These are phyloP conservation scores for Calliphora vicina DNA, from an alignment of 1,140 invertebrate genomes.

Conservation along the genomic window DNA sequence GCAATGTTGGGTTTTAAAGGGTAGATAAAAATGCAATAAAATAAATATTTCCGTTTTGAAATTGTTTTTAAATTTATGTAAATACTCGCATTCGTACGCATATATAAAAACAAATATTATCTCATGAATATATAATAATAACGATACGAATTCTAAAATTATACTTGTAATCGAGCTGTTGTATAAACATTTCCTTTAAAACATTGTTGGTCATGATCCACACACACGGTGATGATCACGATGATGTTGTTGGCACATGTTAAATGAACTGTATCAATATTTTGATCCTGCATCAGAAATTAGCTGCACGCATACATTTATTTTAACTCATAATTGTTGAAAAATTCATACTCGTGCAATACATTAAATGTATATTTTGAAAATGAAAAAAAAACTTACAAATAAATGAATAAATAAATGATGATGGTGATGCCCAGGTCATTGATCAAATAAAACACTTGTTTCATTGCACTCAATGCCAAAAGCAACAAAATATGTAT, in stretches of 20 bases:
- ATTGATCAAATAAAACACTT: slow-evolving; percentile 3
- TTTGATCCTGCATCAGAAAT: slow-evolving; percentile 7
- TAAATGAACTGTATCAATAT: neutral
- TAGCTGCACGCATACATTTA: neutral
- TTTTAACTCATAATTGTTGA: neutral
- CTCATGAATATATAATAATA: neutral
- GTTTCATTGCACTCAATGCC: neutral
- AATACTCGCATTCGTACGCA: neutral
- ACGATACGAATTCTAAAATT: neutral
- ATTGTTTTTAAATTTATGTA: slow-evolving; percentile 36
- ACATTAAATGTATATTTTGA: neutral
- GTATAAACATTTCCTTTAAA: neutral
- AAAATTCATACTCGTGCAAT: too few relatives aligned
- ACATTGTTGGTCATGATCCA: neutral
- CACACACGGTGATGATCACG: slow-evolving; percentile 11
- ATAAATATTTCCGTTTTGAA: slow-evolving; percentile 40
- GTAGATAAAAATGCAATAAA: slow-evolving; percentile 39
- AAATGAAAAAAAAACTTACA: neutral
- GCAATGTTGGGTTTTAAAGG: neutral
- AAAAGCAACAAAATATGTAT: neutral
- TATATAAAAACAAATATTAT: slow-evolving; percentile 7
- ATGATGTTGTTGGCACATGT: slow-evolving; percentile 9
- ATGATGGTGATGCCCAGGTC: neutral
- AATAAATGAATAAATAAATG: neutral
- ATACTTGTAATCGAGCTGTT: neutral